Evolutionary conservation across 2,113 vertebrate species (phyloP), one percentile per base, ranked within the genome.

Genomic region (Helogale parvula): DNA sequence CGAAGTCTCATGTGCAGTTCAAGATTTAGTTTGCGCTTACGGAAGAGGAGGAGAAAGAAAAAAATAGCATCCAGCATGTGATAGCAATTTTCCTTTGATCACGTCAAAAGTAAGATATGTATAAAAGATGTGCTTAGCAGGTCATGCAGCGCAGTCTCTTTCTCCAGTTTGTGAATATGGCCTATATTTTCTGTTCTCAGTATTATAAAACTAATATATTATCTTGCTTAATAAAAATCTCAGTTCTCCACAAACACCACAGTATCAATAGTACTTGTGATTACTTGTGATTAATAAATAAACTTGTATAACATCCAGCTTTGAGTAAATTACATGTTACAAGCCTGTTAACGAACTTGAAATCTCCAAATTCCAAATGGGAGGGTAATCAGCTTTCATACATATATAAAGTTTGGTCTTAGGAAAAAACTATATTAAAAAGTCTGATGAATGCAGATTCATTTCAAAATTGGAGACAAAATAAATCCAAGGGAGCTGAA

Each of bases 11-110:
- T n/a, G 25, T 47, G 41, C 33, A 79, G 12, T 33, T 81, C 23
- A 66, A 66, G 31, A 79, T 90, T 35, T 65, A 72, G 3, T 35
- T 31, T 86, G 45, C 89, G 27, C 50, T 87, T 94, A 81, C 6
- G 35, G 16, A 68, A 91, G 10, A 12, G 2, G 7, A 57, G 38
- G 31, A 29, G 31, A 35, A 88, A 0, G 3, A n/a, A 80, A 35
- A 31, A 66, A 45, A 23, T 12, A 68, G 16, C 50, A 47, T 25
- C 13, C 65, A 87, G 33, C 92, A 96, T 94, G 92, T 96, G 93
- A 94, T 54, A 95, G 65, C 45, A 94, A 96, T 97, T 96, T 93
- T 88, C 93, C 81, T 98, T 96, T 98, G 95, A 96, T 94, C 86
- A 38, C 33, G 72, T 97, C 76, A 66, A 95, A 93, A 88, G 33